A percentile compares a stretch with the other conserved stretches of the same genome.
Conservation (phyloP, 2,113 vertebrate genomes). For the Atherinomorus stipes region DNA sequence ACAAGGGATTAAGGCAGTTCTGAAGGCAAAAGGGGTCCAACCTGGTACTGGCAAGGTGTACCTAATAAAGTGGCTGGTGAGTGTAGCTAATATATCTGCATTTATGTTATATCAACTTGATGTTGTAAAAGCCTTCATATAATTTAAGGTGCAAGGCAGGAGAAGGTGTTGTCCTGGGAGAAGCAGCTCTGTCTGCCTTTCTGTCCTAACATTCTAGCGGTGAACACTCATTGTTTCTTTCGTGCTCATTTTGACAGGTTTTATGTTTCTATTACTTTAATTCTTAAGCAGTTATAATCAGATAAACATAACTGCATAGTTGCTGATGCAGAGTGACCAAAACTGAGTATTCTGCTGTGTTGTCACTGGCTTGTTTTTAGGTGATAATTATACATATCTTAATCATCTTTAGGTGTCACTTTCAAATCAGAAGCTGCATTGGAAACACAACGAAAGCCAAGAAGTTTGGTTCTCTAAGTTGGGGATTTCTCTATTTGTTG, state of each 20-base stretch:
- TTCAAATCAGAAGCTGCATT: not conserved
- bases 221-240: not conserved
- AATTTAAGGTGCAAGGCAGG: slow-evolving; percentile 13
- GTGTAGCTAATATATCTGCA: too few relatives aligned
- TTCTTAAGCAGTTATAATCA: too few relatives aligned
- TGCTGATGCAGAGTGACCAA: not conserved
- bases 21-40: too few relatives aligned
- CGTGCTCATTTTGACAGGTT: not conserved
- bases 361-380: not conserved
- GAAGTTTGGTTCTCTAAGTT: not conserved
- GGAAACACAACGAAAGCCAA: not conserved
- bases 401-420: not conserved
- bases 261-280: not conserved
- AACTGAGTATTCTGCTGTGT: not conserved
- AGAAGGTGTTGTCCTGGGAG: slow-evolving; percentile 32
- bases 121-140: too few relatives aligned
- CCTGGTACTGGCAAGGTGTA: too few relatives aligned
- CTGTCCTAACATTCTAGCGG: not conserved
- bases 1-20: too few relatives aligned
- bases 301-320: too few relatives aligned
- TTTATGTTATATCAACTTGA: too few relatives aligned
- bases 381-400: not conserved
- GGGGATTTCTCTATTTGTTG: too few relatives aligned
- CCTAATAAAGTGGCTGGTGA: too few relatives aligned
- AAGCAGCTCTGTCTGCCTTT: not conserved